Base-by-base conservation (phyloP, 1,140 invertebrate genomes). In the Pogonognathellus flavescens region DNA sequence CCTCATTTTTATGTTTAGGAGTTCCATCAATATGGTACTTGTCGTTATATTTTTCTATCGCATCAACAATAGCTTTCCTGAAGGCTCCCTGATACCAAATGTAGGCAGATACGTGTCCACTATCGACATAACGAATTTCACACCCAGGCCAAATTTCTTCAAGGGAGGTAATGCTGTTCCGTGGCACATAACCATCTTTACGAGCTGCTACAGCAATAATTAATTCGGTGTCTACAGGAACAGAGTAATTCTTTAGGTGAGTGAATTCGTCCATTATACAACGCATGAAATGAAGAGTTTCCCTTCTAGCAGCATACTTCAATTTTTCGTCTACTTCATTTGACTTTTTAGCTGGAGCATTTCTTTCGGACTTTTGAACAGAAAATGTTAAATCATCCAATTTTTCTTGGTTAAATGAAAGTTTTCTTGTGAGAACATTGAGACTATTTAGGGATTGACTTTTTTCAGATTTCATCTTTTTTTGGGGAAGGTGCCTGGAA, bases 261-360 rank as follows among this genome's bases (percentile, higher is more conserved):
- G 98, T 99, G 90, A 97, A 99, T 91, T 99, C 97, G 90, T 99
- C 98, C 98, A 99, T 99, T 86, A 99, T 94, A 0, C 97, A 97
- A 31, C 95, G 92, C 98, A 99, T 99, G 90, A 99, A 99, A 91
- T 97, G 95, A 11, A 97, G 88, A 1, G 96, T 95, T 49, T 87
- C 86, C 70, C 55, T 62, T 85, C 87, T 66, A n/a, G n/a, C 31
- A 57, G 53, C 9, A 7, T 3, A 20, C 25, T 55, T 20, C 2
- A 20, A 5, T 18, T 25, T 52, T 3, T 20, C 8, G 9, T 66
- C 60, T 70, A 3, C 82, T 7, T 53, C 72, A 2, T 16, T 72
- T 60, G 50, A 83, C 55, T 83, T 83, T 49, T 16, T 62, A 70
- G 18, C 25, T 50, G 70, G 14, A 3, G 4, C 9, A 6, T 81